Evolutionary conservation across 2,888 invertebrate species (phyloP), one percentile per base, ranked within the genome.

Genomic region (Hirtodrosophila histrioides): DNA sequence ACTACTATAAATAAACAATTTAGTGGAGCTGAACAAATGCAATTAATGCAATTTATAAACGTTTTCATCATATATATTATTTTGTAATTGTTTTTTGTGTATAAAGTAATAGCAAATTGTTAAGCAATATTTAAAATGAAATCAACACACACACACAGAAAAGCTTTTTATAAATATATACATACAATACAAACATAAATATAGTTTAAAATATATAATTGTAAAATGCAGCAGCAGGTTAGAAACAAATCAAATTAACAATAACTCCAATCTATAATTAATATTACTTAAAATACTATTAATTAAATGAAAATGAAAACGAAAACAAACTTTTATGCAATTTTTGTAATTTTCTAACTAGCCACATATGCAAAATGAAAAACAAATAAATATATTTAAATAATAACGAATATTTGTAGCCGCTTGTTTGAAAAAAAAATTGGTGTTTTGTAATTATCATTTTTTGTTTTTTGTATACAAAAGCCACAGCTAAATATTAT

Each of bases 111-210:
- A 81, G 80, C 63, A 41, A 84, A 80, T 77, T 80, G 81, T 80
- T 77, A 69, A 69, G 56, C 46, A 77, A 44, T 60, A n/a, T 11
- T 1, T 46, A 39, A 9, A 44, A 23, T 45, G 54, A 58, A 29
- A 79, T 41, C 64, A 41, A 66, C 46, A 51, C 31, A 72, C 27
- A 74, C 65, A 75, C 58, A 86, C 69, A 84, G 81, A 86, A 80
- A 80, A 86, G 85, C 80, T 84, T 86, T 86, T 86, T 86, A 80
- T 86, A 83, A 68, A 82, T 77, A 82, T 57, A 62, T 57, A 62
- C 58, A 71, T 67, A 66, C 45, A 70, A 33, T 49, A 61, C 39
- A 51, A 55, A 69, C 43, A 49, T 54, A 71, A 45, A 41, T 56
- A 40, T 75, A 69, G 60, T 72, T 75, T 64, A 49, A 78, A 57